Base-by-base conservation (phyloP, 2,797 vertebrate genomes). In the Heterohyrax brucei region DNA sequence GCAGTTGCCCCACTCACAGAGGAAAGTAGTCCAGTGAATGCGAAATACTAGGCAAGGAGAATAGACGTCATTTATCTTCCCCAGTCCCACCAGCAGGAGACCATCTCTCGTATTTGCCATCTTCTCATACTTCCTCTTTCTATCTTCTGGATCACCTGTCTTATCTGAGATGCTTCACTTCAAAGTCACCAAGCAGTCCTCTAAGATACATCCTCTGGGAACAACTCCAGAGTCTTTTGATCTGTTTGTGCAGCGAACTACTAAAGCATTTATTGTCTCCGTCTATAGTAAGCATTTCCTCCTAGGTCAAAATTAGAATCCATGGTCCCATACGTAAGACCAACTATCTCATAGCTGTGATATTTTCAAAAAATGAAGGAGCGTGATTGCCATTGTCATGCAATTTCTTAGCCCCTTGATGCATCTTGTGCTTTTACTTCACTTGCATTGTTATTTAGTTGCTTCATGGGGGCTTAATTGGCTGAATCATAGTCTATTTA, bases 391-490 rank as follows among this genome's bases (percentile, higher is more conserved):
- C 76, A 16, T 96, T 87, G 83, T 76, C 19, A 30, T 77, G 61
- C 5, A 78, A 39, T 50, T 94, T 94, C 94, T 87, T 76, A 83
- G 73, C n/a, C 28, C 44, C 26, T 78, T 73, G 70, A 94, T 22
- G 84, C 3, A 48, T 39, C 66, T 87, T 84, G 16, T 9, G 46
- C 10, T 85, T 10, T 77, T 84, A 78, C 64, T 90, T 88, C 76
- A 88, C 93, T 93, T 85, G 70, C 14, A 66, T 62, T 91, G 9
- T 77, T 85, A 70, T 68, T 89, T 88, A 68, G 56, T 85, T 93
- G n/a, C 22, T 82, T 70, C 82, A 3, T 53, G 26, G 91, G 39
- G 50, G 28, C 26, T 18, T 83, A 56, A 53, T 64, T 80, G 62
- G 84, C 44, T 82, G 53, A 87, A 87, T 53, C n/a, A 3, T 66